phyloP scores from a whole-genome alignment of 2,113 vertebrate species.

The Paracyprichromis sp. region DNA sequence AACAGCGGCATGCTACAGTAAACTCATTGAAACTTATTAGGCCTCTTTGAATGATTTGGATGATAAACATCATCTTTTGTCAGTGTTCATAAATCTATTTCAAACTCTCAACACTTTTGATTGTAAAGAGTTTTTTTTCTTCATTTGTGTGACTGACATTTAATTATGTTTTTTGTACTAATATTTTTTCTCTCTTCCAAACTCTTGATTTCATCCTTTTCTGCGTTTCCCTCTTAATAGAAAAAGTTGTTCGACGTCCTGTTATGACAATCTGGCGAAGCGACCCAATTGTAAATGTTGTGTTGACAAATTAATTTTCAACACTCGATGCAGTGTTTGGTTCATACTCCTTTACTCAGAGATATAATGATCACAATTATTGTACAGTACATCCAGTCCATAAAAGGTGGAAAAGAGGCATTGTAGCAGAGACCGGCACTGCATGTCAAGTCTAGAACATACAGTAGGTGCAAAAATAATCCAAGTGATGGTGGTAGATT shows the following conservation, averaged over 20 bases:
- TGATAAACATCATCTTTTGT: slow-evolving; percentile 9
- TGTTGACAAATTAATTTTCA: slow-evolving; percentile 36
- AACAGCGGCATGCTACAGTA: neutral
- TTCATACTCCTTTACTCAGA: neutral
- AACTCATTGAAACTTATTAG: neutral
- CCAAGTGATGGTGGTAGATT: slow-evolving; percentile 1
- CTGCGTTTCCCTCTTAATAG: slow-evolving; percentile 21
- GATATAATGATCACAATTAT: neutral
- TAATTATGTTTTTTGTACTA: slow-evolving; percentile 34
- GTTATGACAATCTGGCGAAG: neutral
- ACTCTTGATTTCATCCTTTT: neutral
- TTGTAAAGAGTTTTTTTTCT: neutral
- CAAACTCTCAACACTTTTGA: neutral
- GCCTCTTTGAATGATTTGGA: neutral
- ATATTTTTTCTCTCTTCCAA: neutral
- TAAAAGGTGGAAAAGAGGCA: neutral
- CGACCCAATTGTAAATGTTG: neutral
- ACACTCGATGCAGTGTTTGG: neutral
- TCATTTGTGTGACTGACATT: slow-evolving; percentile 18
- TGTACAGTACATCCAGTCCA: neutral
- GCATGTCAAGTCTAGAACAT: neutral
- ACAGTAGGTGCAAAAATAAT: neutral
- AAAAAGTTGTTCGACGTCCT: slow-evolving; percentile 11
- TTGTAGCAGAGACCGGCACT: neutral
- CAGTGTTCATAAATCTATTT: neutral